Conservation (phyloP, 2,113 vertebrate genomes). For the Elephantulus edwardii region DNA sequence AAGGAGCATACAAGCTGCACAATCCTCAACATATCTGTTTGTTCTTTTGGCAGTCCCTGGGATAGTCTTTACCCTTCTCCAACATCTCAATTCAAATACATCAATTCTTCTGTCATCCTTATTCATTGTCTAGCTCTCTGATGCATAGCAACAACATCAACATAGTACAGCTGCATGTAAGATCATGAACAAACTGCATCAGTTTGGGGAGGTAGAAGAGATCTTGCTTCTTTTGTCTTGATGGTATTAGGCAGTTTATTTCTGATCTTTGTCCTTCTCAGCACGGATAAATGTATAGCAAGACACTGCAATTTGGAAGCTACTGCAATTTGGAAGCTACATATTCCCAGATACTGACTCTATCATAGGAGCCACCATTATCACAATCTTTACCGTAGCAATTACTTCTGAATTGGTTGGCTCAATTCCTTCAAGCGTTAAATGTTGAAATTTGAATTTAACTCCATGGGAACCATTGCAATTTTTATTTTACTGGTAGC, state of each 20-base stretch:
- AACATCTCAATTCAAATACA: too few relatives aligned
- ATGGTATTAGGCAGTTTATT: slow-evolving; percentile 19
- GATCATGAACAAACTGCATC: too few relatives aligned
- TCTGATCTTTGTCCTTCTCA: not conserved
- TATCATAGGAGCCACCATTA: slow-evolving; percentile 33
- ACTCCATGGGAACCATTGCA: slow-evolving; percentile 62
- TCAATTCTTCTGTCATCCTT: too few relatives aligned
- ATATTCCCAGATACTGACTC: slow-evolving; percentile 36
- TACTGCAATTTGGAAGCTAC: too few relatives aligned
- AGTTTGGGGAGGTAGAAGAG: too few relatives aligned
- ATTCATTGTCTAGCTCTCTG: too few relatives aligned
- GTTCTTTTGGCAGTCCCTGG: too few relatives aligned
- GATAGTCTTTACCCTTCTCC: too few relatives aligned
- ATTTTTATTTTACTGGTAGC: slow-evolving; percentile 56
- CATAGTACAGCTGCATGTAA: too few relatives aligned
- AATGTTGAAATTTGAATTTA: slow-evolving; percentile 66
- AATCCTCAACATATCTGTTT: too few relatives aligned
- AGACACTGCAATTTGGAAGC: not conserved
- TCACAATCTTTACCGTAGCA: slow-evolving; percentile 71
- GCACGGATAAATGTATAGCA: slow-evolving; percentile 38
- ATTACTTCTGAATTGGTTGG: slow-evolving; percentile 35
- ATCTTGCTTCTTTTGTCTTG: not conserved
- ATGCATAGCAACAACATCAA: too few relatives aligned
- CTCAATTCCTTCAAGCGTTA: slow-evolving; percentile 30
- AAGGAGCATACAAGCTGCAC: too few relatives aligned